These are phyloP conservation scores for Morpho deidamia DNA, from an alignment of 2,888 invertebrate species.

Conservation along the genomic window DNA sequence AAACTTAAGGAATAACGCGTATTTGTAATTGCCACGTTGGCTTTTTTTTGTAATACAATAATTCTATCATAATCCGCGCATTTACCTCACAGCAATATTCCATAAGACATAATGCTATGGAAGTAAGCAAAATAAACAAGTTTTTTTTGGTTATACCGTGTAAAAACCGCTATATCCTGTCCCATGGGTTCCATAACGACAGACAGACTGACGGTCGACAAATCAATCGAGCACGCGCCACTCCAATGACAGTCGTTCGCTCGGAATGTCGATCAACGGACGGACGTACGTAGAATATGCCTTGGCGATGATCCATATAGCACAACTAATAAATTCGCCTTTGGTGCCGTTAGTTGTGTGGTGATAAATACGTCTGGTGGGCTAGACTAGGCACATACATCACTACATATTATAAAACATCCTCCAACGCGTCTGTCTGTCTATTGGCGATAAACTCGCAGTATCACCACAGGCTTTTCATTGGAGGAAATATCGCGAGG, in stretches of 20 bases:
- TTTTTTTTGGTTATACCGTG: too few species aligned
- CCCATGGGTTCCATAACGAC: conserved; percentile 19
- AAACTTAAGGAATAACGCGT: too few species aligned
- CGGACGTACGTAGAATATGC: conserved; percentile 8
- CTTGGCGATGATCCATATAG: conserved; percentile 26
- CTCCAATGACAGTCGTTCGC: conserved; percentile 29
- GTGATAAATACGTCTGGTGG: conserved; percentile 4
- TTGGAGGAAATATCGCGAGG: too few species aligned
- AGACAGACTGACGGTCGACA: conserved; percentile 54
- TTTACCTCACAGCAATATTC: too few species aligned
- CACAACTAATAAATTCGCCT: conserved; percentile 12
- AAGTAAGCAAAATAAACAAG: too few species aligned
- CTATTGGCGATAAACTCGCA: too few species aligned
- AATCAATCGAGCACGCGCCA: conserved; percentile 64
- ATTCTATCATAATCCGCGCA: too few species aligned
- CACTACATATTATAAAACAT: not conserved
- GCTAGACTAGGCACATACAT: not conserved
- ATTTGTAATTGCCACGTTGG: too few species aligned
- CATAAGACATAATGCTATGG: too few species aligned
- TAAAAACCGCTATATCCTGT: conserved; percentile 4
- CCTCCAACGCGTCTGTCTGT: too few species aligned
- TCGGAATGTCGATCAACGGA: conserved; percentile 43
- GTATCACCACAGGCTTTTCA: too few species aligned
- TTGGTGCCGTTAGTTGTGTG: conserved; percentile 11
- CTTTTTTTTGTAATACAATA: too few species aligned